A percentile compares a stretch with the other conserved stretches of the same genome.
These are phyloP conservation scores for Pelosia muscerda DNA, from an alignment of 2,888 invertebrate genomes.

Conservation along the genomic window DNA sequence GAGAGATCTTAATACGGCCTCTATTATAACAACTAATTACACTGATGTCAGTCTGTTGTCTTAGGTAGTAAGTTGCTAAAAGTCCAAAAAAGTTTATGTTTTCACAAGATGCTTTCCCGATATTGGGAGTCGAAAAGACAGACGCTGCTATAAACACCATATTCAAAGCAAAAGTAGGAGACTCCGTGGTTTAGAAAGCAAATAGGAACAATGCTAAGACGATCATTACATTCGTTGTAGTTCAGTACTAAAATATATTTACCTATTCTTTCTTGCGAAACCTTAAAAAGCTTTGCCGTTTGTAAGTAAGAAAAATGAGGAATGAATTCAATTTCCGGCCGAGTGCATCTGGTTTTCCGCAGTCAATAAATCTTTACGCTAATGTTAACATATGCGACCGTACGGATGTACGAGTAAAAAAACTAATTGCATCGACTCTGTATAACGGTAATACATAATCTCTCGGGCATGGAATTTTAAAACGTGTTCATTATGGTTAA, in stretches of 20 bases:
- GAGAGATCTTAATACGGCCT: too few species aligned
- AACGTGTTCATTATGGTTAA: not conserved
- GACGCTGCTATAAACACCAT: too few species aligned
- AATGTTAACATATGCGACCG: conserved; percentile 3
- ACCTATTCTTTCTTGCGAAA: not conserved
- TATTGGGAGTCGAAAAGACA: too few species aligned
- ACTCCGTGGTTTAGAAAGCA: too few species aligned
- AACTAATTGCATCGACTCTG: not conserved
- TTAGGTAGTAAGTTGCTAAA: not conserved
- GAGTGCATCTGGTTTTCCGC: conserved; percentile 35
- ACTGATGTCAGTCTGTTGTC: too few species aligned
- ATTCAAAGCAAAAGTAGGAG: too few species aligned
- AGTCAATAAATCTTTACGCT: conserved; percentile 35
- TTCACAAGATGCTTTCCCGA: too few species aligned
- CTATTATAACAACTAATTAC: too few species aligned
- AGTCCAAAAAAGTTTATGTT: too few species aligned
- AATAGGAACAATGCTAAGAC: too few species aligned
- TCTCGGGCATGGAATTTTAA: not conserved
- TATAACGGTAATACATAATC: not conserved
- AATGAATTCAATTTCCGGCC: conserved; percentile 54
- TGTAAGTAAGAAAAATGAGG: conserved; percentile 28
- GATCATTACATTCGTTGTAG: not conserved
- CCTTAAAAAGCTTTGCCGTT: conserved; percentile 6
- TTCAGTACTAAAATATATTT: not conserved
- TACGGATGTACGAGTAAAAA: not conserved